Percentiles rank a stretch among this genome's conserved stretches.
These are phyloP conservation scores for Varanus komodoensis DNA, from an alignment of 2,113 vertebrate genomes.

Conservation along the genomic window DNA sequence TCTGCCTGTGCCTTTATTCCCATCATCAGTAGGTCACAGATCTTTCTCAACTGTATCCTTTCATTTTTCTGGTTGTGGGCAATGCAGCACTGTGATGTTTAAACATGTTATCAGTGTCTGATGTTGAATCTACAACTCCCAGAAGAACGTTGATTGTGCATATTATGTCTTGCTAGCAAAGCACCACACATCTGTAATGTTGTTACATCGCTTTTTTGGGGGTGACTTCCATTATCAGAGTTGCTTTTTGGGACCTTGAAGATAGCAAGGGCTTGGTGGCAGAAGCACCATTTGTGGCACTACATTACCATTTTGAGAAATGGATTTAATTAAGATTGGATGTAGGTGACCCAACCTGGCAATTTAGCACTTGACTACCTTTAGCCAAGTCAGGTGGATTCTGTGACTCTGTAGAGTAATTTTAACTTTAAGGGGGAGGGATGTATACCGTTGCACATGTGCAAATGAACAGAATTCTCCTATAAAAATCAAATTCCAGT, in stretches of 20 bases:
- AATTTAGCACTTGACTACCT: no score
- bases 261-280: not conserved
- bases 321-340: no score
- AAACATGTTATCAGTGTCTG: not conserved
- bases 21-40: not conserved
- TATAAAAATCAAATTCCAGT: no score
- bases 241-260: not conserved
- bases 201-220: not conserved
- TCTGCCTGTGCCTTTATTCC: not conserved
- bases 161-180: not conserved
- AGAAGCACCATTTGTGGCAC: not conserved
- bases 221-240: not conserved
- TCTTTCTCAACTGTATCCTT: not conserved
- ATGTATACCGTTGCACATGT: no score
- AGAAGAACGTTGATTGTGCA: not conserved
- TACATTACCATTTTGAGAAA: not conserved
- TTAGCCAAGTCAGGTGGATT: no score
- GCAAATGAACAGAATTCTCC: no score
- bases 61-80: not conserved
- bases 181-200: not conserved
- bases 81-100: conserved; percentile 3
- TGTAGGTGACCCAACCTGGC: no score
- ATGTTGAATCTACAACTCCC: not conserved
- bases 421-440: no score
- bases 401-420: no score